Evolutionary conservation across 2,888 invertebrate species (phyloP), one percentile per base, ranked within the genome.

Genomic region (Agrotis exclamationis): DNA sequence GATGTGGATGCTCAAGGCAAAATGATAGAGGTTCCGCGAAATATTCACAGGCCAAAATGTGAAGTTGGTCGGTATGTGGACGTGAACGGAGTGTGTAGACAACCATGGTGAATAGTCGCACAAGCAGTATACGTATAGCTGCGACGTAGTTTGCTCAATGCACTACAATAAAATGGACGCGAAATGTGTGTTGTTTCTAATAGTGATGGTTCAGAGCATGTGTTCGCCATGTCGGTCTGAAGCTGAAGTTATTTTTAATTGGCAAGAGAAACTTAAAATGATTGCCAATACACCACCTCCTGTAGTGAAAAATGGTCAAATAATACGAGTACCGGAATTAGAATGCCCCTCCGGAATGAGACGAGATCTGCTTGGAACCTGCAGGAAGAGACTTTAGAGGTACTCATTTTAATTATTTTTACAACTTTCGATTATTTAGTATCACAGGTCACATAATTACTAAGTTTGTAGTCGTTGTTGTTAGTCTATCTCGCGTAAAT

Each of bases 21-120:
- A 74, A 94, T 95, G 93, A 95, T 96, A 71, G 91, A 92, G 16
- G 94, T 90, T 18, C 95, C 95, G n/a, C 81, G 80, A 28, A 95
- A 95, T 78, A 77, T 78, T 13, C 85, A 84, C 24, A 80, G 69
- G 54, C 56, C 56, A 56, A 56, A 56, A 56, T 95, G 93, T 82
- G 67, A 81, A 63, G 59, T 76, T 65, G 91, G 90, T 54, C 76
- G 85, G 22, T 74, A 87, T 50, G 92, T 87, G 86, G 94, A 95
- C 82, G 73, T 82, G 51, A 89, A 91, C 83, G 94, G 95, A 80
- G 89, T 92, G 71, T 95, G 95, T 79, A 92, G 95, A 87, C 87
- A 88, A 62, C 92, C 91, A 86, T 95, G 91, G 90, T 93, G 88
- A 93, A 82, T 84, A 75, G 79, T 83, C 76, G 67, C 67, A 64